Conservation (phyloP, 2,113 vertebrate species). For the Neodon shergylaensis region DNA sequence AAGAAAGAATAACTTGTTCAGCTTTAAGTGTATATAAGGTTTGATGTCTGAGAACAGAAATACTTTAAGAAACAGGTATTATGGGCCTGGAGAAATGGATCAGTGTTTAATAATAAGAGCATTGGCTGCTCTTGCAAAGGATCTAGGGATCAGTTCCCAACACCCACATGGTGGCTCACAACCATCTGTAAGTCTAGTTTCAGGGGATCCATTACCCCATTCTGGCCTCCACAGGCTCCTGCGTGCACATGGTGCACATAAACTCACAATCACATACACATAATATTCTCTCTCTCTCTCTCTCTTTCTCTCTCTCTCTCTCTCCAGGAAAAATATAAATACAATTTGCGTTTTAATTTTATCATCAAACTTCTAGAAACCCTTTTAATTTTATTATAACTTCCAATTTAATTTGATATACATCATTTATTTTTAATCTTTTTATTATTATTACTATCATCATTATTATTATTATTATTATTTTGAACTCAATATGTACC, state of each 20-base stretch:
- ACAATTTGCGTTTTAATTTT: conserved; percentile 44
- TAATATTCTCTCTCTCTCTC: not conserved
- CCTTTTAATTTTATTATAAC: not conserved
- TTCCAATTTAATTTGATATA: not conserved
- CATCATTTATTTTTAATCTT: not conserved
- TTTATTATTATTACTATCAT: not conserved
- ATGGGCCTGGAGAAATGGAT: not conserved
- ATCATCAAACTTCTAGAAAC: not conserved
- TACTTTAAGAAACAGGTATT: conserved; percentile 4
- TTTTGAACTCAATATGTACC: not conserved
- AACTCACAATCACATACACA: not conserved
- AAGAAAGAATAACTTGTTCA: not conserved
- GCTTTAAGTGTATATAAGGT: not conserved
- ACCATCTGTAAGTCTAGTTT: not conserved
- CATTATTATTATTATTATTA: not conserved
- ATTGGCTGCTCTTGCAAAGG: not conserved
- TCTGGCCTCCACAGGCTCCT: not conserved
- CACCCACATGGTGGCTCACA: not conserved
- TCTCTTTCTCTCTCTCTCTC: not conserved
- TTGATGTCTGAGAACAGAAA: not conserved
- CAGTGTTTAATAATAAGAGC: not conserved
- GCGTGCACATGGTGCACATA: not conserved
- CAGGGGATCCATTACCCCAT: not conserved
- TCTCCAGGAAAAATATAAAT: not conserved
- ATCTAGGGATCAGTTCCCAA: not conserved